Base-by-base conservation (phyloP, 2,113 vertebrate species). In the Propithecus coquereli region DNA sequence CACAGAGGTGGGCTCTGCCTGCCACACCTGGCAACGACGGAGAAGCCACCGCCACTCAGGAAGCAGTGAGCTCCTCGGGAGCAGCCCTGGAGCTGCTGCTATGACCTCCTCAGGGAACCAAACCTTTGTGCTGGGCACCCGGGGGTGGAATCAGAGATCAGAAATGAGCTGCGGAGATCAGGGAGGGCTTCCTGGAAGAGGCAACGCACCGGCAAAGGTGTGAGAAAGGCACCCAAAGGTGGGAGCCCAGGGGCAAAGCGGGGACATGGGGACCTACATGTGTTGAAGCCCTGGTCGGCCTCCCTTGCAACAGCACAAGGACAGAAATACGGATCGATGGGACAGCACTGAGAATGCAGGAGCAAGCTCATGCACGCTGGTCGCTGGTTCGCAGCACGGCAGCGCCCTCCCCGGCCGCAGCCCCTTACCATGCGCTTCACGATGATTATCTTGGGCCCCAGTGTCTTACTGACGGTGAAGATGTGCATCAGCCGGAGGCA, bases 401-500 rank as follows among this genome's bases (percentile, higher is more conserved):
- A 5, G 17, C 6, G 5, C 52, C 17, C 52, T 18, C 52, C 13
- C 52, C 5, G 5, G 52, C 52, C 17, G 52, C 52, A 54, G 52
- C 52, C 52, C 52, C 99, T 99, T 95, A 99, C 99, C 99, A 99
- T 99, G 94, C 98, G 99, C 97, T 98, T 99, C 97, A 99, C 99
- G 1, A 99, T 99, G 98, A 99, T 99, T 71, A 99, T 99, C 98
- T 99, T 99, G 93, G 99, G 99, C 85, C 99, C 99, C 96, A 99
- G 98, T 0, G 99, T 99, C 97, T 98, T 99, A 71, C 99, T 99
- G 98, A 99, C 98, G 0, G 99, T 99, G 96, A 99, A 99, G 79
- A 99, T 99, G 96, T 99, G 99, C 99, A 99, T 99, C 94, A 99
- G 98, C 13, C 99, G 99, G 61, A 99, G 98, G 95, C 99, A 99